Evolutionary conservation across 2,888 invertebrate genomes (phyloP), one percentile per base, ranked within the genome.

Genomic region (Elaeidobius kamerunicus): DNA sequence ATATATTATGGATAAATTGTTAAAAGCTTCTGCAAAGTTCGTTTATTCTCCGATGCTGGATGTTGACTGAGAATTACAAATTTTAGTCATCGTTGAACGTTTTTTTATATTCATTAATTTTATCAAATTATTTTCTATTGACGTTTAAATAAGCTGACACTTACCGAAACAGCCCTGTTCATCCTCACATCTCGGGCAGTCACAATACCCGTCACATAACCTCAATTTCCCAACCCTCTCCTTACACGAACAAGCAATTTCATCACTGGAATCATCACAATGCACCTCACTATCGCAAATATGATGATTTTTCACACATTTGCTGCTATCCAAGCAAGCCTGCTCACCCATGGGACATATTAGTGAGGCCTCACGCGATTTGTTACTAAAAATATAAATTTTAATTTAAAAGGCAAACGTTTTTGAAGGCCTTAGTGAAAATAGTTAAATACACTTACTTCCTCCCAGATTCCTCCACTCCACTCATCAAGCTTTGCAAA

Each of bases 121-220:
- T 9, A 17, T 9, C 18, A 40, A 20, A 4, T 18, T 5, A 15
- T 40, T 23, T 15, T 14, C 12, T 17, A 17, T 42, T 42, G n/a
- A 23, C n/a, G 11, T 34, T 2, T 34, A 9, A 11, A 19, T n/a
- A 23, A 14, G 4, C 9, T 18, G 9, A 20, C 11, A 20, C 66
- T 74, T 74, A 86, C 89, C 88, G 66, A 81, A 82, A 68, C 91
- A 91, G 15, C 83, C 86, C 63, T 84, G 73, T 74, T 91, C 91
- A 64, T 91, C 91, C 74, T 88, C 88, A 15, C 84, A 87, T 61
- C 81, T 78, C 0, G 90, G 91, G 68, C 90, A 91, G 66, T 91
- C 91, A 39, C 82, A 81, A 65, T 86, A 89, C 12, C 88, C 88
- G 69, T 92, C 92, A 65, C 92, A 92, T 1, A 84, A 69, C 59